Base-by-base conservation (phyloP, 2,888 invertebrate species). In the Gymnoscelis rufifasciata region DNA sequence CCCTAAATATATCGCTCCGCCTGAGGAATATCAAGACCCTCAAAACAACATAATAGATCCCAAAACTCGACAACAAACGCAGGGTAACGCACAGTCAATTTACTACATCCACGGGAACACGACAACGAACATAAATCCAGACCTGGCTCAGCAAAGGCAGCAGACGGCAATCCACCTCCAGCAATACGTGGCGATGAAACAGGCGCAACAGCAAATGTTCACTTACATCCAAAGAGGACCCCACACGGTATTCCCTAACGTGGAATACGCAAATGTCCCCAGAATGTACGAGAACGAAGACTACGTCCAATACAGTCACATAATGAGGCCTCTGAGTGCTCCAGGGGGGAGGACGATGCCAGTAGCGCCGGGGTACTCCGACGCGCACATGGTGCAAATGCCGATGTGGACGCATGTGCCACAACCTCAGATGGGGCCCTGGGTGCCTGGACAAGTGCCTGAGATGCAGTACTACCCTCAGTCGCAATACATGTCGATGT, bases 161-260 rank as follows among this genome's bases (percentile, higher is more conserved):
- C 89, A 88, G 59, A 89, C 89, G 0, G 88, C 84, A 0, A 70
- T 88, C 41, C 88, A 88, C 37, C 61, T 89, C 40, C 89, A 89
- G 60, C 89, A 89, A 46, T 89, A 88, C 54, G 89, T 88, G 0
- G 88, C 88, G 0, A 89, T 89, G 89, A 89, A 89, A 51, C 89
- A 89, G 66, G 89, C 89, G 0, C 89, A 89, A 55, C 88, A 88
- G 49, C 87, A 88, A 50, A 84, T 89, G 86, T 84, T 79, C 45
- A 70, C 77, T 0, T 88, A 86, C 59, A 64, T 86, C 28, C 88
- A 88, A 56, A 66, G 87, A 54, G 77, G 80, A 28, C 83, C 87
- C 0, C 83, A 84, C 40, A 83, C 84, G 0, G 82, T 84, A n/a
- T 86, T 79, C 40, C 86, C 87, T 0, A 80, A 77, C 45, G 71